Evolutionary conservation across 1,140 invertebrate species (phyloP).

Genomic region (Drosophila ohnishii): DNA sequence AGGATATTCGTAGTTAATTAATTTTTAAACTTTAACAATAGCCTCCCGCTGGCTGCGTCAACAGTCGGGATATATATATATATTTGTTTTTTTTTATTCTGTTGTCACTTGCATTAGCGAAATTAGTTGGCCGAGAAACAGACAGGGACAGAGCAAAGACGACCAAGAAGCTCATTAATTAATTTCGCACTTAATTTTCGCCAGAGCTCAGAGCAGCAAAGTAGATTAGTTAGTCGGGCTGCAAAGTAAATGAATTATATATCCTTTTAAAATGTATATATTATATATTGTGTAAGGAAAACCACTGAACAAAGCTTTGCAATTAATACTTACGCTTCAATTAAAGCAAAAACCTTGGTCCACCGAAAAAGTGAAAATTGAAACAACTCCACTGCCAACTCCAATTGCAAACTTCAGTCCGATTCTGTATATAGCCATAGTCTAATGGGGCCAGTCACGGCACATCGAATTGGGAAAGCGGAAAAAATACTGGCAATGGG

Average conservation of each 20-base stretch:
- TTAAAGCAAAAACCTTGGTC: constrained; percentile 47
- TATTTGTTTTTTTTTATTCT: constrained; percentile 14
- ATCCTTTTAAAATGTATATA: constrained; percentile 1
- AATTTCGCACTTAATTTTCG: constrained; percentile 65
- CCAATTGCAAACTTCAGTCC: constrained; percentile 7
- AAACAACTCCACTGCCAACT: constrained; percentile 35
- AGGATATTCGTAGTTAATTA: constrained; percentile 77
- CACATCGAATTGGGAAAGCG: constrained; percentile 26
- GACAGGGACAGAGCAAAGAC: constrained; percentile 17
- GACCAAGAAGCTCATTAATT: constrained; percentile 58
- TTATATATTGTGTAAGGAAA: constrained; percentile 12
- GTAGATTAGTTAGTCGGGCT: constrained; percentile 13
- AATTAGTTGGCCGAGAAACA: constrained; percentile 53
- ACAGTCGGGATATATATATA: constrained; percentile 37
- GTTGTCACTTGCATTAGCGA: constrained; percentile 75
- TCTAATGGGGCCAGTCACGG: constrained; percentile 70
- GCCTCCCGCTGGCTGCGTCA: constrained; percentile 23
- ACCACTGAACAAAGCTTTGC: constrained; percentile 67
- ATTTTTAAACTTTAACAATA: constrained; percentile 77
- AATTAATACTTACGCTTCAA: constrained; percentile 79
- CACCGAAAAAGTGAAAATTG: constrained; percentile 74
- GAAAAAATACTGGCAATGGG: constrained; percentile 10
- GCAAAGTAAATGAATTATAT: constrained; percentile 15
- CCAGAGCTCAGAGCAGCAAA: constrained; percentile 11
- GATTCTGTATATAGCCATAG: constrained; percentile 31